Conservation (phyloP, 2,888 invertebrate genomes). For the Cheilosia variabilis region DNA sequence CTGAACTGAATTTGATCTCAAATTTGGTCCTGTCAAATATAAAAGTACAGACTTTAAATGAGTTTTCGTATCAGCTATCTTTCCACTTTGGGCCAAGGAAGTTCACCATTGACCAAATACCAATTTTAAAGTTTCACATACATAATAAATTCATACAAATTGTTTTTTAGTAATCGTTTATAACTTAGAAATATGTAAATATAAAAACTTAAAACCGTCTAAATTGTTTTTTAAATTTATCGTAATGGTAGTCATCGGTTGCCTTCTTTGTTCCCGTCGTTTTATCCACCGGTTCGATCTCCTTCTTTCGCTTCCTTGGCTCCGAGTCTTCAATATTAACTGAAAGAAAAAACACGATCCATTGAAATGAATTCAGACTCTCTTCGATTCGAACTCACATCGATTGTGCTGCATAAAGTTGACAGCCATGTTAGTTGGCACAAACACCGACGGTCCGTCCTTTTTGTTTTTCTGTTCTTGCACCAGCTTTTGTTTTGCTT, state of each 20-base stretch:
- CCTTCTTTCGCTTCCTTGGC: slow-evolving; percentile 84
- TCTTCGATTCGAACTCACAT: slow-evolving; percentile 86
- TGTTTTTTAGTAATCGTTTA: no score
- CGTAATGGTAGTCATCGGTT: slow-evolving; percentile 98
- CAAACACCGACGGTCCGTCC: slow-evolving; percentile 96
- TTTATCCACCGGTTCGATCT: slow-evolving; percentile 84
- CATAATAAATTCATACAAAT: no score
- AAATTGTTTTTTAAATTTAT: slow-evolving; percentile 98
- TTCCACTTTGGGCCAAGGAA: no score
- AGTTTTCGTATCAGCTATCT: no score
- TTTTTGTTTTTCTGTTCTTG: slow-evolving; percentile 96
- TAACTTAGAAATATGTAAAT: no score
- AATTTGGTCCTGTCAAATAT: no score
- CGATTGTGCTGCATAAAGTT: slow-evolving; percentile 99
- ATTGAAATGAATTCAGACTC: slow-evolving; percentile 1
- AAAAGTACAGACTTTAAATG: no score
- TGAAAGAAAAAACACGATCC: slow-evolving; percentile 79
- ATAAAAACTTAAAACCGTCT: slow-evolving; percentile 81
- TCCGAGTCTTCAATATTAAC: slow-evolving; percentile 93
- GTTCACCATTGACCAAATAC: background rate
- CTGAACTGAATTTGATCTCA: no score
- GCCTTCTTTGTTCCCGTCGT: slow-evolving; percentile 93
- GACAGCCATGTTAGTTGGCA: slow-evolving; percentile 98
- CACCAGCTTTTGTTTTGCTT: slow-evolving; percentile 96
- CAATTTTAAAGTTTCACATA: background rate